phyloP scores from a whole-genome alignment of 2,797 vertebrate species.

The Spondyliosoma cantharus region DNA sequence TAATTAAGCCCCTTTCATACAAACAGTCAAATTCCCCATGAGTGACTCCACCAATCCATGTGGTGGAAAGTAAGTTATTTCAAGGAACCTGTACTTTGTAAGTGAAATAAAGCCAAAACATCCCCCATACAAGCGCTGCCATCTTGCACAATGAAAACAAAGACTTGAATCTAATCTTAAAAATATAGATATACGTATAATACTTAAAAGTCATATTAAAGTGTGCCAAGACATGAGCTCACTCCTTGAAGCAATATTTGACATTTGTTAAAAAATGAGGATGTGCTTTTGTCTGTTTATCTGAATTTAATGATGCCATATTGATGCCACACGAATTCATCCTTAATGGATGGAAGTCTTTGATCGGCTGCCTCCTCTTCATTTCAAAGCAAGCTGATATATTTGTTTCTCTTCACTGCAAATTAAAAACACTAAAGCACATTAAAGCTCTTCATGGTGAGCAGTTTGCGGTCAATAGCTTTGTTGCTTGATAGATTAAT shows the following conservation, averaged over 20 bases:
- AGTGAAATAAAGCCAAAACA: too few species aligned
- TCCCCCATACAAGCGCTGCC: too few species aligned
- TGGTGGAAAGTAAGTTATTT: background rate
- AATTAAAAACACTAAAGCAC: slow-evolving; percentile 29
- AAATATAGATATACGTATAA: background rate
- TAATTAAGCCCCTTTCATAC: background rate
- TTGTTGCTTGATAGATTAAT: background rate
- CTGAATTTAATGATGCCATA: slow-evolving; percentile 1
- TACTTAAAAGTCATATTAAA: background rate
- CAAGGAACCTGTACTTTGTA: too few species aligned
- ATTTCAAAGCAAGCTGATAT: slow-evolving; percentile 18
- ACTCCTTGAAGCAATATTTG: background rate
- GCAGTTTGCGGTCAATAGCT: slow-evolving; percentile 3
- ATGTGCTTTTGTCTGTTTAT: background rate
- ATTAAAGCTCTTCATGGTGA: background rate
- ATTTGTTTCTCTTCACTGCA: slow-evolving; percentile 23
- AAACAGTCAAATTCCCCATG: background rate
- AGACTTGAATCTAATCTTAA: too few species aligned
- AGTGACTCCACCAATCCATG: background rate
- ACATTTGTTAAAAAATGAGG: background rate
- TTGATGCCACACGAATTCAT: background rate
- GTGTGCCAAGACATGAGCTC: background rate
- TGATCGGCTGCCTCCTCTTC: slow-evolving; percentile 32
- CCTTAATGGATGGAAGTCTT: slow-evolving; percentile 9
- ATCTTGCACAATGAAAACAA: too few species aligned